Percentiles rank a stretch among this genome's conserved stretches.
Conservation (phyloP, 2,888 invertebrate genomes). For the Lacanobia wlatinum region DNA sequence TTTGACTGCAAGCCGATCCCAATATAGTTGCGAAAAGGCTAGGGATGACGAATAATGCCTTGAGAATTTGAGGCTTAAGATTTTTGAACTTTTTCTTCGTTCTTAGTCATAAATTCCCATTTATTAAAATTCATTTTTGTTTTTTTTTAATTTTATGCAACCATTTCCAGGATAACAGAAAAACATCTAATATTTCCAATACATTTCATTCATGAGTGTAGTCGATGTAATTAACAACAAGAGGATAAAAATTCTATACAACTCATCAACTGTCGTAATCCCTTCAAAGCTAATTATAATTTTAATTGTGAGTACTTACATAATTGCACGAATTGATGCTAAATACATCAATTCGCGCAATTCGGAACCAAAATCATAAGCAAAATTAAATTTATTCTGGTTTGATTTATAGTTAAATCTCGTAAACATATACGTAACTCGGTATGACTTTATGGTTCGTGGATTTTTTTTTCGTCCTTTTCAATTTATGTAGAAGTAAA, state of each 20-base stretch:
- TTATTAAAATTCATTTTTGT: background rate
- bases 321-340: background rate
- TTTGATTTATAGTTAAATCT: background rate
- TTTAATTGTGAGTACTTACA: background rate
- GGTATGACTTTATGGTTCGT: too few species aligned
- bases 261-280: constrained; percentile 15
- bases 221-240: constrained; percentile 5
- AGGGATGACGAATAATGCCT: too few species aligned
- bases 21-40: too few species aligned
- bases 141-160: background rate
- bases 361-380: background rate
- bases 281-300: background rate
- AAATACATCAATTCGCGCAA: background rate
- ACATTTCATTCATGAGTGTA: background rate
- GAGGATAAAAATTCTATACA: constrained; percentile 6
- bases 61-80: too few species aligned
- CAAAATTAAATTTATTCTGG: background rate
- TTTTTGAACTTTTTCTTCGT: too few species aligned
- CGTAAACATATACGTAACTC: too few species aligned
- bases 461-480: too few species aligned
- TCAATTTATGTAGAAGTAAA: too few species aligned
- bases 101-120: too few species aligned
- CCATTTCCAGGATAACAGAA: background rate
- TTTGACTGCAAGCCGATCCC: too few species aligned
- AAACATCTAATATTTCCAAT: background rate